A percentile compares a stretch with the other conserved stretches of the same genome.
These are phyloP conservation scores for Pseudotriccus pelzelni DNA, from an alignment of 2,797 vertebrate species.

Conservation along the genomic window DNA sequence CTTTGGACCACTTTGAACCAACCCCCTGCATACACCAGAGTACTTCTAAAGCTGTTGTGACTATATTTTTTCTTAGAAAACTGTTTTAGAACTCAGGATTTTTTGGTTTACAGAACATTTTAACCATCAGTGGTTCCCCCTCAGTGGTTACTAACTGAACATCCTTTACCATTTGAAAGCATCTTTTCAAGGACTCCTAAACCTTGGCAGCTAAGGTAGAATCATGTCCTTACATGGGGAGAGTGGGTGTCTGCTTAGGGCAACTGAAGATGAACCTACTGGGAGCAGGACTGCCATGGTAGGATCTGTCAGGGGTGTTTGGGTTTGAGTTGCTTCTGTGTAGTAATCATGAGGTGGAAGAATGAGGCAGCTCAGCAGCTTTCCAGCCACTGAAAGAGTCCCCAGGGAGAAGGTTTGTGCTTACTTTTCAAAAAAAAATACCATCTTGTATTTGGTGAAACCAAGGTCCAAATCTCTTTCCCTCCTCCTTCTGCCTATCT, in stretches of 20 bases:
- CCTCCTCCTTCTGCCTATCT: background rate
- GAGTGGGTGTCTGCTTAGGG: background rate
- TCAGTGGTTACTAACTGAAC: background rate
- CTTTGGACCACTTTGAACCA: background rate
- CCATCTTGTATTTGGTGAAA: background rate
- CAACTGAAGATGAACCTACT: background rate
- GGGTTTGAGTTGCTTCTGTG: background rate
- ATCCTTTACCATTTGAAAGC: background rate
- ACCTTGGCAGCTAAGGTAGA: background rate
- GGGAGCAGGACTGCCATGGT: background rate
- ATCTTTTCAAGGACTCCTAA: background rate
- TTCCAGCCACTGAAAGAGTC: background rate
- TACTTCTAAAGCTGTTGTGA: background rate
- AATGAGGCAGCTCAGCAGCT: background rate
- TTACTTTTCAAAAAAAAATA: background rate
- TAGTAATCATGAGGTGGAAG: background rate
- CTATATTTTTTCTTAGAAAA: background rate
- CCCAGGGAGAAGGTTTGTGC: background rate
- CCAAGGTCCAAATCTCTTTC: background rate
- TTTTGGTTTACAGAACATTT: background rate
- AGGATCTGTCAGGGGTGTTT: background rate
- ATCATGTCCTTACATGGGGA: background rate
- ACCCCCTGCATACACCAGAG: background rate
- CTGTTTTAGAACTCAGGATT: background rate
- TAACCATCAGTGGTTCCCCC: background rate